Evolutionary conservation across 2,113 vertebrate species (phyloP), one percentile per base, ranked within the genome.

Genomic region (Meles meles): DNA sequence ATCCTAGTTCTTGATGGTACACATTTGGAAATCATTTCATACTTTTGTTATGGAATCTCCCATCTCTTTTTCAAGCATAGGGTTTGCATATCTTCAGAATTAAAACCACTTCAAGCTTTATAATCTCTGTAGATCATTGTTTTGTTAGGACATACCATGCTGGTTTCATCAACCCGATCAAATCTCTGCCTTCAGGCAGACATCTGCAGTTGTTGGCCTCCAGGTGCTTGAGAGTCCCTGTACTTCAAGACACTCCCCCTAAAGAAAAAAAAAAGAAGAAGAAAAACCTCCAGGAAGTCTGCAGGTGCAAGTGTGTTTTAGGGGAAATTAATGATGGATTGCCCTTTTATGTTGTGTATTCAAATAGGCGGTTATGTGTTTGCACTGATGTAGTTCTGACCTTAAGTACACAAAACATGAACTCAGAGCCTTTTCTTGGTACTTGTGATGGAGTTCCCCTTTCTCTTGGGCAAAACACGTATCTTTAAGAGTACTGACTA

Each of bases 121-220:
- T 93, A 97, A 97, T 49, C 85, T 97, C 94, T 97, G 97, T 31
- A 97, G 86, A 98, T 98, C 91, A 97, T 96, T 97, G 97, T 97
- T 98, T 97, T 97, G 86, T 98, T 98, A 96, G 96, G 97, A 98
- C 96, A 96, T 61, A 94, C 94, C 97, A 87, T 5, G 37, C 93
- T 93, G 72, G 86, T 90, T 96, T 94, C 96, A 96, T 96, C 97
- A 97, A 92, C 92, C 61, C 0, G 47, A 93, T 97, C 88, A 72
- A 84, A 97, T 96, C 97, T 97, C 84, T 97, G 97, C 96, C 96
- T 97, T 97, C 88, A 97, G 97, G 96, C 96, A 81, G 52, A 97
- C 97, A 97, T 95, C 96, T 97, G 98, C 97, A 69, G 95, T 90
- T 59, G 81, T 80, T 93, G 94, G 94, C 97, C 96, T 97, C 83